Conservation (phyloP, 2,888 invertebrate species). For the Lithosia quadra region DNA sequence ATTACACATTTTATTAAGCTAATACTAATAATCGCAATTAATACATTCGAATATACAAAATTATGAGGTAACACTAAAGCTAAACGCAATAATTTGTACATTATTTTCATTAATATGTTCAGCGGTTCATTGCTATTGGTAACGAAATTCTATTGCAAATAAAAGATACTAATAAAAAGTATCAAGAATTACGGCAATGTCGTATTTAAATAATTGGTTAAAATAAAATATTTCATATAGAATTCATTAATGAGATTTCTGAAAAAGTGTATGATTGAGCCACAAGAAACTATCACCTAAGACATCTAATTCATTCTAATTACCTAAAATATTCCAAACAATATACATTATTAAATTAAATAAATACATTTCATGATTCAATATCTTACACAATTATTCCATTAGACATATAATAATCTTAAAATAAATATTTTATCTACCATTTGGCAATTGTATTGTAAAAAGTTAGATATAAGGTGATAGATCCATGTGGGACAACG, state of each 20-base stretch:
- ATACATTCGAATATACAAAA: constrained; percentile 52
- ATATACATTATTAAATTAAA: not conserved
- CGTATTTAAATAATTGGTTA: constrained; percentile 1
- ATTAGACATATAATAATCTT: not conserved
- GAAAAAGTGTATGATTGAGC: not conserved
- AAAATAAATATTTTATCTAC: not conserved
- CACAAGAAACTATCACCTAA: constrained; percentile 4
- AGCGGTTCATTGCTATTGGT: constrained; percentile 42
- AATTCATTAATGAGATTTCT: constrained; percentile 7
- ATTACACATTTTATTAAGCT: constrained; percentile 43
- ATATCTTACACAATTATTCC: not conserved
- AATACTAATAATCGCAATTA: constrained; percentile 43
- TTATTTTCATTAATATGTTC: constrained; percentile 58
- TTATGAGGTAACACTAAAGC: constrained; percentile 64
- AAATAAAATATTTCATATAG: constrained; percentile 4
- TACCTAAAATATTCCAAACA: not conserved
- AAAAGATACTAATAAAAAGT: not conserved
- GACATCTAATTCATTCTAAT: not conserved
- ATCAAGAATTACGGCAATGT: not conserved
- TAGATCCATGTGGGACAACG: not conserved
- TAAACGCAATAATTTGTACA: constrained; percentile 73
- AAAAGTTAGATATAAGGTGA: not conserved
- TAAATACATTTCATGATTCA: not conserved
- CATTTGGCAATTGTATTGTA: constrained; percentile 9
- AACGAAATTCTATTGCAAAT: constrained; percentile 36